Percentiles rank a stretch among this genome's conserved stretches.
Conservation (phyloP, 2,888 invertebrate genomes). For the Trichogramma dendrolimi region DNA sequence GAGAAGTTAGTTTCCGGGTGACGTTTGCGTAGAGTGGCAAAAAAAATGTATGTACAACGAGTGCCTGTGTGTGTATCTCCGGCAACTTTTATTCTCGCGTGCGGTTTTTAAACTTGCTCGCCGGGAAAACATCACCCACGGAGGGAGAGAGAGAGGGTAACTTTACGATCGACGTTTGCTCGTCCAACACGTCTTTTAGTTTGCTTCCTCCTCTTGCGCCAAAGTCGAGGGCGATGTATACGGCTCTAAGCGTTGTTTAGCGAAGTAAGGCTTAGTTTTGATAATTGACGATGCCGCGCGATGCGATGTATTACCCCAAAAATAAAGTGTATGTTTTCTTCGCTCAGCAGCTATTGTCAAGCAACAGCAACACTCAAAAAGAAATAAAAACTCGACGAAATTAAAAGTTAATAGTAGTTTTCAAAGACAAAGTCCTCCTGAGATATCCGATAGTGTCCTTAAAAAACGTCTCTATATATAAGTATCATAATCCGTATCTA, state of each 20-base stretch:
- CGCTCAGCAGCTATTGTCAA: too few species aligned
- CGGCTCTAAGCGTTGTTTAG: not conserved
- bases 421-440: too few species aligned
- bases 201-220: not conserved
- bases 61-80: not conserved
- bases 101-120: conserved; percentile 18
- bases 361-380: too few species aligned
- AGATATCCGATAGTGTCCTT: too few species aligned
- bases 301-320: conserved; percentile 4
- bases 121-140: too few species aligned
- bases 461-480: too few species aligned
- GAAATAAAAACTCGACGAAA: too few species aligned
- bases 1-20: conserved; percentile 10
- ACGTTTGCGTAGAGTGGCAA: conserved; percentile 6
- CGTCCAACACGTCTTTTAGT: not conserved
- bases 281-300: conserved; percentile 22
- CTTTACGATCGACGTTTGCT: conserved; percentile 20
- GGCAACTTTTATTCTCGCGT: conserved; percentile 22
- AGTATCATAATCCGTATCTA: too few species aligned
- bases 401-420: too few species aligned
- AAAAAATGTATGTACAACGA: too few species aligned
- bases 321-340: conserved; percentile 2
- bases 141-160: conserved; percentile 17
- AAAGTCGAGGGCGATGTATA: not conserved
- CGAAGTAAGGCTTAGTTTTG: conserved; percentile 15